Evolutionary conservation across 2,888 invertebrate species (phyloP).

Genomic region (Caradrina clavipalpis): DNA sequence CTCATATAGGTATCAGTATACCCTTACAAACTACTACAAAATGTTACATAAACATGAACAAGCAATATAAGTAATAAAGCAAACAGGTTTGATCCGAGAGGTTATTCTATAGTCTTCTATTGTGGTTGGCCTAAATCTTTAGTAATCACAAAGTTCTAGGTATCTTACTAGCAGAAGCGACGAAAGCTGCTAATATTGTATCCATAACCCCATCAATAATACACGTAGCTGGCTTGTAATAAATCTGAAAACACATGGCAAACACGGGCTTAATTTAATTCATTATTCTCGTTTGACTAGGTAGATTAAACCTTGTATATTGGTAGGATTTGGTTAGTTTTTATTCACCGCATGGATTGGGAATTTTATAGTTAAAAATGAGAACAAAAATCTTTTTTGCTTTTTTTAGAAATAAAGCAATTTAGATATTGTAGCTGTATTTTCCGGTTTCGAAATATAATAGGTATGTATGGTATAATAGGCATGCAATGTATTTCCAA

Average conservation of each 20-base stretch:
- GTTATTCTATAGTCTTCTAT: neutral
- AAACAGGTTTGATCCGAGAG: conserved; percentile 6
- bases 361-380: conserved; percentile 14
- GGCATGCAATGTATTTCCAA: neutral
- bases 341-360: neutral
- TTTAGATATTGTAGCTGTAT: neutral
- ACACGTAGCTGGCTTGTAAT: conserved; percentile 89
- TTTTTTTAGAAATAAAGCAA: too few species aligned
- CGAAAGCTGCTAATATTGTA: conserved; percentile 87
- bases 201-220: conserved; percentile 89
- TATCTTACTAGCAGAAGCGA: conserved; percentile 85
- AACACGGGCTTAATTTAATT: conserved; percentile 52
- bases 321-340: conserved; percentile 24
- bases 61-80: neutral
- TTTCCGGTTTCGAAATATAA: neutral
- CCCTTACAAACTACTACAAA: too few species aligned
- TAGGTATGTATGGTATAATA: too few species aligned
- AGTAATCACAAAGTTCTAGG: conserved; percentile 9
- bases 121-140: neutral
- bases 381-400: neutral
- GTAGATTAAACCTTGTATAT: conserved; percentile 39
- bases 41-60: too few species aligned
- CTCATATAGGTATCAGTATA: neutral
- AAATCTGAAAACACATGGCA: conserved; percentile 76
- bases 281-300: conserved; percentile 62